Percentiles rank a stretch among this genome's conserved stretches.
phyloP scores from a whole-genome alignment of 2,113 vertebrate species.

The Centropus bengalensis region DNA sequence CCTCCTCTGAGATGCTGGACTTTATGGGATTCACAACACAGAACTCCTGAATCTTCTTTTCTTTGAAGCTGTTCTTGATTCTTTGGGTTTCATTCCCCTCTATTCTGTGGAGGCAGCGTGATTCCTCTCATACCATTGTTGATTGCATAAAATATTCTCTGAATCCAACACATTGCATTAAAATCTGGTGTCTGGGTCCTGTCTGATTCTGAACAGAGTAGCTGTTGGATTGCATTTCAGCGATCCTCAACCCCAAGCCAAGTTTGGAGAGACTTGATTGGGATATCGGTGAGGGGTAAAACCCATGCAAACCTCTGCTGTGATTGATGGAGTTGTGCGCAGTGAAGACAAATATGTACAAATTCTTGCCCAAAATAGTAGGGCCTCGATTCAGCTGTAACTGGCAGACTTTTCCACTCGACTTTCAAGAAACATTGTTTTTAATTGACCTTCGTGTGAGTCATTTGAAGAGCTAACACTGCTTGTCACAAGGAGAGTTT shows the following conservation, averaged over 20 bases:
- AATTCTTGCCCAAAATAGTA: conserved; percentile 58
- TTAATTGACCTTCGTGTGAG: conserved; percentile 53
- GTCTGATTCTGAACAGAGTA: conserved; percentile 56
- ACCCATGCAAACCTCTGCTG: conserved; percentile 18
- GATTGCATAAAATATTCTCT: conserved; percentile 68
- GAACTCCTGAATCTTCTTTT: neutral
- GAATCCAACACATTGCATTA: conserved; percentile 58
- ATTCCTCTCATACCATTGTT: conserved; percentile 68
- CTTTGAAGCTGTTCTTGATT: neutral
- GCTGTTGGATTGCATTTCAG: conserved; percentile 45
- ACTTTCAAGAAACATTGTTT: conserved; percentile 62
- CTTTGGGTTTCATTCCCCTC: neutral
- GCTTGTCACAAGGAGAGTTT: neutral
- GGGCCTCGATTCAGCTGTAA: conserved; percentile 38
- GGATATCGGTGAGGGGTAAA: conserved; percentile 62
- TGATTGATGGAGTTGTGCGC: conserved; percentile 57
- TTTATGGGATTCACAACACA: neutral
- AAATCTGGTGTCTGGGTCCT: conserved; percentile 67
- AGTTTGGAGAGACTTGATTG: conserved; percentile 32
- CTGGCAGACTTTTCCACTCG: conserved; percentile 40
- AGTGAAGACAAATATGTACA: conserved; percentile 49
- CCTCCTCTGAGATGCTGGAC: neutral
- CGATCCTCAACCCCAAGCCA: conserved; percentile 31
- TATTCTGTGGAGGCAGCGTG: conserved; percentile 28
- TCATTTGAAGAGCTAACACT: neutral